Evolutionary conservation across 2,113 vertebrate species (phyloP), one percentile per base, ranked within the genome.

Genomic region (Lanius ludovicianus): DNA sequence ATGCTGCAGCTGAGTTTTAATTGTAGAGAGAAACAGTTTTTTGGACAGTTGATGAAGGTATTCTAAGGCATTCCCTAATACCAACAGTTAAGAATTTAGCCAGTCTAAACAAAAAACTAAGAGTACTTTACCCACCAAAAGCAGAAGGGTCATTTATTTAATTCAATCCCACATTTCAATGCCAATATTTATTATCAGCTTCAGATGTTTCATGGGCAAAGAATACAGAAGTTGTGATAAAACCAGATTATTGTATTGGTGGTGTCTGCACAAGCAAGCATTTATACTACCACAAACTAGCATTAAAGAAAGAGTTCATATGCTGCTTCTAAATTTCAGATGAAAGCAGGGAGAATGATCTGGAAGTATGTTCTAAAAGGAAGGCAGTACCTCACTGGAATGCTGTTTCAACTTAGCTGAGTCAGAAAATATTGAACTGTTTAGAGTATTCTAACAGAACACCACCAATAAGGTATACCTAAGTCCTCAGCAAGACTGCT

Each of bases 401-500:
- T 24, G 16, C 18, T 83, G 21, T 8, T 89, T 44, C 52, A 35
- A 59, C 31, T 67, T 27, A 35, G 15, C 12, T 60, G 53, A 27
- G 27, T 37, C 63, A 82, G n/a, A 63, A 95, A 89, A 77, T 15
- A 50, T 0, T 6, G 17, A 75, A 47, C 33, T 27, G 12, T 50
- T 46, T 42, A 11, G 22, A 81, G 18, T 31, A 70, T 55, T 93
- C 22, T 60, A 82, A 79, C 6, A 53, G 37, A 88, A 73, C 5
- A 81, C 14, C n/a, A 82, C 9, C 22, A 64, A 1, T 6, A 77
- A 63, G 16, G 14, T 13, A 71, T 6, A 46, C 3, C 0, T 1
- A 63, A 27, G 5, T 30, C 47, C 74, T 87, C 50, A 74, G 37
- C 41, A 75, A 60, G 19, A 25, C 35, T 39, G 41, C 25, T 76